Evolutionary conservation across 2,797 vertebrate genomes (phyloP), one percentile per base, ranked within the genome.

Genomic region (Cercopithecus mitis): DNA sequence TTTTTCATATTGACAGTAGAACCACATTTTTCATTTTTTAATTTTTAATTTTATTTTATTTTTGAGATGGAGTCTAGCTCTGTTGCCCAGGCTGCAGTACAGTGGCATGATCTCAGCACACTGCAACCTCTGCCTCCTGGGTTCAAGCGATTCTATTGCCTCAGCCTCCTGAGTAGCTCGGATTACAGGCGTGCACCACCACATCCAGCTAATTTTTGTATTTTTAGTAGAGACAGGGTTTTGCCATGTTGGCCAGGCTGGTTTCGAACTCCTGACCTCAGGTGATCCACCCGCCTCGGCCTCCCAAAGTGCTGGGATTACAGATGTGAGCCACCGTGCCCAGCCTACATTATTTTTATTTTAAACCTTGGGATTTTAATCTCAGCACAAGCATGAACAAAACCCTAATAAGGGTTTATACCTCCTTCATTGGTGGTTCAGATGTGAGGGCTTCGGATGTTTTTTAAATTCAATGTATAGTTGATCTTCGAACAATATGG

Each of bases 291-390:
- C 61, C 3, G 17, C 30, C 30, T 67, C 3, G 4, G 30, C 61
- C 30, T 67, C 61, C 61, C 15, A 67, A 67, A 67, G 61, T 67
- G 30, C 30, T 67, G 61, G 61, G 61, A 67, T 67, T 67, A 67
- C 61, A 67, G 61, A 17, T 7, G 3, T 67, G 30, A 67, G 61
- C 33, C 61, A 67, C 61, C 15, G 7, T 0, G 7, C 30, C 17
- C 15, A n/a, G 61, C 30, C 61, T 33, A 64, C 7, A 14, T 64
- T 64, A 15, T 67, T n/a, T 67, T 67, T 67, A 96, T 93, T 89
- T 94, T 94, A 67, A 89, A 94, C 79, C n/a, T 41, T 93, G 45
- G 76, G 30, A 77, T 85, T 75, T 96, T 89, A 92, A 91, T 89
- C 25, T 92, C n/a, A 93, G 64, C 81, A 85, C 25, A 89, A 91